Base-by-base conservation (phyloP, 2,888 invertebrate genomes). In the Drosophila quinaria region DNA sequence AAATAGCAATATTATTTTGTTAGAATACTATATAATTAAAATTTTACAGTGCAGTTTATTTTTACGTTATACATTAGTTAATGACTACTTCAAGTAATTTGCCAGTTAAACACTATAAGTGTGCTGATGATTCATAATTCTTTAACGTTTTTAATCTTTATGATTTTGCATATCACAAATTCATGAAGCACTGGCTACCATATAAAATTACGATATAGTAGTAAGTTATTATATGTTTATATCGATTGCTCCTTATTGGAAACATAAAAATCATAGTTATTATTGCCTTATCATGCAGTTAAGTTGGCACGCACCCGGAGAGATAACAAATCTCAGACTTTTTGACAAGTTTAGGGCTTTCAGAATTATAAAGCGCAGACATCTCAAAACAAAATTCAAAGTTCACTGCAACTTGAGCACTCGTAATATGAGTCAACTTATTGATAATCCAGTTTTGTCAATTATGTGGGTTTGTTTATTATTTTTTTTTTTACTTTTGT, bases 211-310 rank as follows among this genome's bases (percentile, higher is more conserved):
- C 62, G 69, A 76, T 76, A 69, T 55, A 47, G 42, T 66, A 52
- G 54, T 37, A 58, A 22, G 50, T 49, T 62, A 58, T 49, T 62
- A 74, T 70, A 50, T 62, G 56, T 77, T 77, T 77, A 77, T 77
- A 77, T 77, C 76, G 59, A 59, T 66, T 39, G 17, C 46, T 70
- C 33, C 42, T 66, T 37, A 47, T 64, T 54, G 29, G 37, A 69
- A 69, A 47, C 59, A 75, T 80, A 75, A 75, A 75, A 79, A 75
- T 75, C 76, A 6, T 52, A 41, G 11, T 6, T 17, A 41, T 29
- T 10, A 19, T 31, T 31, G 25, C 41, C 51, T 69, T 65, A 69
- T 79, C 75, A 46, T 47, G 15, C 25, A 19, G 17, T 56, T 31
- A 35, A 54, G 39, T 39, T 29, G 29, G 54, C 25, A 13, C 13